Conservation (phyloP, 2,797 vertebrate genomes). For the Lacerta viridis region DNA sequence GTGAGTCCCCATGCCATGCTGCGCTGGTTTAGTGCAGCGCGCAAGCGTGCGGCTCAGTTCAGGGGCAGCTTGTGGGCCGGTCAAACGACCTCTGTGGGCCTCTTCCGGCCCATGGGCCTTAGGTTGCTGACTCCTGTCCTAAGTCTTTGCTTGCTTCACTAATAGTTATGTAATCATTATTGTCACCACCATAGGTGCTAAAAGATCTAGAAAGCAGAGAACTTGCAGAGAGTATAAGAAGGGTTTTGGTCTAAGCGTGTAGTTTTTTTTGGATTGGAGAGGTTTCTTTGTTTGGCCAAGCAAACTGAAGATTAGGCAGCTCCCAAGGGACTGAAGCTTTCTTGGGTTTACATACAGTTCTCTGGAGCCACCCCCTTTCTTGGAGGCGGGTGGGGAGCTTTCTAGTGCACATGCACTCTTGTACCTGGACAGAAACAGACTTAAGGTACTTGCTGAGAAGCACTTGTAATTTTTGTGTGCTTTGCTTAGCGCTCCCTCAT, state of each 20-base stretch:
- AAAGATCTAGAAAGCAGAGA: background rate
- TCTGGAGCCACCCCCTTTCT: too few relatives aligned
- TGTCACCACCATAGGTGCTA: background rate
- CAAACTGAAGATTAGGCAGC: background rate
- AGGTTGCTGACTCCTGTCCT: too few relatives aligned
- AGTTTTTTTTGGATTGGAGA: background rate
- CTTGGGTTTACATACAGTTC: background rate
- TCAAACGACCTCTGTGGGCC: too few relatives aligned
- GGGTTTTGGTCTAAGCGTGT: background rate
- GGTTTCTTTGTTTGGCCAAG: background rate
- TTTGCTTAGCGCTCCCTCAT: background rate
- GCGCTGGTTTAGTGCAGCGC: too few relatives aligned
- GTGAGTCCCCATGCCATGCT: too few relatives aligned
- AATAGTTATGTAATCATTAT: background rate
- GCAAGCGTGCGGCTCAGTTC: too few relatives aligned
- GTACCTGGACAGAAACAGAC: background rate
- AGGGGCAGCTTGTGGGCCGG: too few relatives aligned
- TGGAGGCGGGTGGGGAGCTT: too few relatives aligned
- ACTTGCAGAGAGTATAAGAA: background rate
- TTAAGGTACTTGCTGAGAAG: background rate
- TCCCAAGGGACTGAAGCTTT: background rate
- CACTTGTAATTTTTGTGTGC: background rate
- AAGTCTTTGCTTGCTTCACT: background rate
- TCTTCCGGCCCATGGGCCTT: too few relatives aligned
- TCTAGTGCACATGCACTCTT: too few relatives aligned